Conservation (phyloP, 2,113 vertebrate genomes). For the Aldabrachelys gigantea region DNA sequence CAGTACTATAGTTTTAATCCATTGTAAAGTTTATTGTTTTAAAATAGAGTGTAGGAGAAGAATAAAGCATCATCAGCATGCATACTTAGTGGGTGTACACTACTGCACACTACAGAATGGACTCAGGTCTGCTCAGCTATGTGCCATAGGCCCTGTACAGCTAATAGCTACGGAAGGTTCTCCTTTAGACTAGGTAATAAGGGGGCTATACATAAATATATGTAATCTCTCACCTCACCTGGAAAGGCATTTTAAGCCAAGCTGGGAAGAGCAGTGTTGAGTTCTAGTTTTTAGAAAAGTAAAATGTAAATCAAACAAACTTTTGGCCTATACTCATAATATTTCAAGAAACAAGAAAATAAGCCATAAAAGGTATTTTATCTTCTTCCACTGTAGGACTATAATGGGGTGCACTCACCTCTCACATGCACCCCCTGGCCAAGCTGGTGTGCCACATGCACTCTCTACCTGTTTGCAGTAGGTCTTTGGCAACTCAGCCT, state of each 20-base stretch:
- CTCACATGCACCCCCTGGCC: too few relatives aligned
- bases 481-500: too few relatives aligned
- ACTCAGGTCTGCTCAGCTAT: background rate
- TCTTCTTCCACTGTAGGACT: background rate
- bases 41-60: background rate
- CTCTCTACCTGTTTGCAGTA: too few relatives aligned
- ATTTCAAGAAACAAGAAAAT: background rate
- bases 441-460: too few relatives aligned
- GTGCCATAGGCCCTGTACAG: background rate
- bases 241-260: background rate
- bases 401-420: too few relatives aligned
- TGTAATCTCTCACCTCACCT: background rate
- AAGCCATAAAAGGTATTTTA: background rate
- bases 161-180: background rate
- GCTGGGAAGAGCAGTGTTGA: background rate
- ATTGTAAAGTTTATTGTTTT: background rate
- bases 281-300: background rate
- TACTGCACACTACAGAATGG: background rate
- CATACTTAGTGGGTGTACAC: accelerated
- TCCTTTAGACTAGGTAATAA: background rate
- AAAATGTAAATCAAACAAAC: background rate
- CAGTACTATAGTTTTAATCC: slow-evolving; percentile 2
- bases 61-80: background rate
- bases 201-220: background rate
- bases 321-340: background rate